phyloP scores from a whole-genome alignment of 2,888 invertebrate genomes.

The Liodrosophila aerea region DNA sequence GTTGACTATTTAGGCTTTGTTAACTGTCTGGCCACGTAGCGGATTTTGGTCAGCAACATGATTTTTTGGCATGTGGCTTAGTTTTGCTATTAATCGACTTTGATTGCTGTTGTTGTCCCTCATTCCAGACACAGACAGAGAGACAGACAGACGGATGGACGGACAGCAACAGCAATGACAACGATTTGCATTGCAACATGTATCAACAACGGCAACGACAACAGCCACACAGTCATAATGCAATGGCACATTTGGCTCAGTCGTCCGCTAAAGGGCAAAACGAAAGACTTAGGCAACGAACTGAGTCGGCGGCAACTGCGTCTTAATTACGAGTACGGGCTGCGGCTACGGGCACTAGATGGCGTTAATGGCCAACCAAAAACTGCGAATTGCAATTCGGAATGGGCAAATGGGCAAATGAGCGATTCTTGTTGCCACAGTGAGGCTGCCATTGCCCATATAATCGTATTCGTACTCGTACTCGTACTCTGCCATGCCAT shows the following conservation, averaged over 20 bases:
- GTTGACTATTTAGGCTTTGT: conserved; percentile 33
- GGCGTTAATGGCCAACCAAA: conserved; percentile 61
- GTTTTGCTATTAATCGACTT: conserved; percentile 74
- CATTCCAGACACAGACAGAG: conserved; percentile 25
- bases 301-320: conserved; percentile 49
- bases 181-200: conserved; percentile 73
- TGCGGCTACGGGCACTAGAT: conserved; percentile 5
- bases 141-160: conserved; percentile 16
- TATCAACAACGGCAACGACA: conserved; percentile 20
- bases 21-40: conserved; percentile 16
- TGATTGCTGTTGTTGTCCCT: conserved; percentile 57
- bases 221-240: conserved; percentile 59
- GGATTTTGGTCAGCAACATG: conserved; percentile 59
- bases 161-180: conserved; percentile 40
- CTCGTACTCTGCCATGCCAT: not conserved
- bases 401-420: conserved; percentile 4
- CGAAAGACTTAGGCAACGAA: conserved; percentile 70
- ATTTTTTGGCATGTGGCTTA: conserved; percentile 72
- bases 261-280: conserved; percentile 52
- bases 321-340: conserved; percentile 58
- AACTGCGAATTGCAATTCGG: conserved; percentile 37
- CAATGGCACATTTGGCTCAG: conserved; percentile 60
- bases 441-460: conserved; percentile 12
- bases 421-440: conserved; percentile 57
- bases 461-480: too few species aligned